Percentiles rank a stretch among this genome's conserved stretches.
Conservation (phyloP, 1,140 invertebrate species). For the Hypsibius dujardini region DNA sequence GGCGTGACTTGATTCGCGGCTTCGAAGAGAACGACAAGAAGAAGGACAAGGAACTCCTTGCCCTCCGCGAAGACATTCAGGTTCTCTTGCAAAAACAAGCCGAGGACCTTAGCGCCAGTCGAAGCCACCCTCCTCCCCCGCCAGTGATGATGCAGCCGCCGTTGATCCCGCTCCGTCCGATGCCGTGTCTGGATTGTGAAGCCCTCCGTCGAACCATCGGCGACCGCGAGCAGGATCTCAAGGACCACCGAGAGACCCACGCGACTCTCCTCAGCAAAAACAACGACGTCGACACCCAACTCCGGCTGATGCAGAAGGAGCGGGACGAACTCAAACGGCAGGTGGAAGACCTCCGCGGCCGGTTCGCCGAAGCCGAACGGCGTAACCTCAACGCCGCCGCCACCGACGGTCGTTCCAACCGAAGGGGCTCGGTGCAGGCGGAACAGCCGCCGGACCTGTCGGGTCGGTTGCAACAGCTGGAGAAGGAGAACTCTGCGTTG, state of each 20-base stretch:
- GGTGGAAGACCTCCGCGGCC: neutral
- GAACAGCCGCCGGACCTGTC: neutral
- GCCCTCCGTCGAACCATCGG: neutral
- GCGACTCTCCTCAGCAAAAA: neutral
- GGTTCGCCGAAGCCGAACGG: neutral
- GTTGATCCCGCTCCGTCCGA: neutral
- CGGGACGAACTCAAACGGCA: neutral
- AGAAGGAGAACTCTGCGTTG: neutral
- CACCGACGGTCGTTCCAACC: neutral
- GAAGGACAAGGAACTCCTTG: constrained; percentile 4
- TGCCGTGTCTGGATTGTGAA: constrained; percentile 2
- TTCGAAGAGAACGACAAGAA: constrained; percentile 9
- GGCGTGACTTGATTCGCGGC: neutral
- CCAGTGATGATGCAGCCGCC: neutral
- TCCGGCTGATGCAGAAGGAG: neutral
- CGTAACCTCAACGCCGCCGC: neutral
- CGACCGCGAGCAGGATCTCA: neutral
- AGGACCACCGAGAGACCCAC: constrained; percentile 5
- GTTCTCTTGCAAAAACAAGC: neutral
- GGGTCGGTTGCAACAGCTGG: neutral
- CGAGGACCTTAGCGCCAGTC: neutral
- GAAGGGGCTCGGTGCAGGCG: neutral
- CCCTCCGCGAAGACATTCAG: neutral
- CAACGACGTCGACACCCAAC: neutral
- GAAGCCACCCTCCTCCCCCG: neutral